Percentiles rank a stretch among this genome's conserved stretches.
These are phyloP conservation scores for Micoletzkya japonica DNA, from an alignment of 2,888 invertebrate genomes.

Conservation along the genomic window DNA sequence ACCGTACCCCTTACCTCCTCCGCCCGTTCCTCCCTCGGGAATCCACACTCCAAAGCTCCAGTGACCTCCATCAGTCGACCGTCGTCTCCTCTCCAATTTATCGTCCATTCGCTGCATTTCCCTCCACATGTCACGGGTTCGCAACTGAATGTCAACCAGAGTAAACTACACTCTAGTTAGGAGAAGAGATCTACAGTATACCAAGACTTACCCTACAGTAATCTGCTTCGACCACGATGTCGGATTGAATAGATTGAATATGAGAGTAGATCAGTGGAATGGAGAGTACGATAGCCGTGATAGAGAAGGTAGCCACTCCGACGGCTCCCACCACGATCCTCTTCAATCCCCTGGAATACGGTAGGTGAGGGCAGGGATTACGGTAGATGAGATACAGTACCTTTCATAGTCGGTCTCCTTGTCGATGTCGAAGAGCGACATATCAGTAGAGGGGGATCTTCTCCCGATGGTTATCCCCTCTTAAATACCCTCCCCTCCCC, in stretches of 20 bases:
- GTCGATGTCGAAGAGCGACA: too few species aligned
- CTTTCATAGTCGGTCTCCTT: too few species aligned
- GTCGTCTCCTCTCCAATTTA: constrained; percentile 26
- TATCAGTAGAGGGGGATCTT: too few species aligned
- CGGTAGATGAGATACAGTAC: background rate
- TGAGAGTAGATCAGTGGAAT: constrained; percentile 61
- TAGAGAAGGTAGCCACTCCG: constrained; percentile 58
- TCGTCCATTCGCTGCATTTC: constrained; percentile 34
- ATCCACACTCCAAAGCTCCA: constrained; percentile 53
- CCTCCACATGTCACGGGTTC: constrained; percentile 53
- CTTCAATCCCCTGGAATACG: constrained; percentile 42
- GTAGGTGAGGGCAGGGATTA: background rate
- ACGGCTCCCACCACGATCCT: constrained; percentile 56
- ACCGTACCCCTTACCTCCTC: constrained; percentile 31
- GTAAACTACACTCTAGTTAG: background rate
- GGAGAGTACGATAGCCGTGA: constrained; percentile 57
- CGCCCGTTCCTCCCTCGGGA: constrained; percentile 48
- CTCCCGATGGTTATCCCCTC: too few species aligned
- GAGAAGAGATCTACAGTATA: background rate
- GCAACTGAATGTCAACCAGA: constrained; percentile 17
- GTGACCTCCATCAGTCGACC: constrained; percentile 37
- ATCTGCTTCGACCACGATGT: constrained; percentile 58
- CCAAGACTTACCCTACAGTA: constrained; percentile 56
- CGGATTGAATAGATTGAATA: constrained; percentile 59
- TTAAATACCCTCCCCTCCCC: too few species aligned